Evolutionary conservation across 2,113 vertebrate genomes (phyloP), one percentile per base, ranked within the genome.

Genomic region (Caracal caracal): DNA sequence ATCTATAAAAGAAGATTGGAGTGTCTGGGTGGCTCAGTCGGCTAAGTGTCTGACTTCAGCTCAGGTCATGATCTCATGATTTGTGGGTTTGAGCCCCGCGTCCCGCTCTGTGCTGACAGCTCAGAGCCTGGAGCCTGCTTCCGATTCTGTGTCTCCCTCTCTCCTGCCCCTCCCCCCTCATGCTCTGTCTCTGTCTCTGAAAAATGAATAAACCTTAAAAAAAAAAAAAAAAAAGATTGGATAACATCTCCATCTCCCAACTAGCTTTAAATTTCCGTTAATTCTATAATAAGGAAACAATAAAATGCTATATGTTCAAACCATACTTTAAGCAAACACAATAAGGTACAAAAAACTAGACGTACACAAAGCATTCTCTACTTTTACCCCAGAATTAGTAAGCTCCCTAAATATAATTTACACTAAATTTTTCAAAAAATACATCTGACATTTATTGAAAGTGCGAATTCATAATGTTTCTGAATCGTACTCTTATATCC

Each of bases 401-500:
- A 85, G 10, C 22, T 95, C 16, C 56, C 30, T 76, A 85, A 93
- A 88, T 37, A 61, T 15, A 93, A 95, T 84, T 93, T 79, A 78
- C 11, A 86, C 30, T 49, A 83, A 79, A 43, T 22, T 59, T 81
- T 73, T 63, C 40, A 94, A 96, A 89, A 89, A 87, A 33, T 11
- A 35, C 13, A 94, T 13, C 56, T 75, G 37, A 84, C 76, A 33
- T 33, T 82, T 81, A 94, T 3, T 87, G 8, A 89, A 92, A 95
- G 19, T 47, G 2, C 24, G 49, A 92, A 90, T 49, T 56, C 33
- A 73, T 61, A 53, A 30, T 82, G 12, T 66, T 96, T 85, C 37
- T 92, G 28, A 97, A 90, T 87, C 28, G n/a, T 47, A 63, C 86
- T 85, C n/a, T 84, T 94, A 8, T 35, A 76, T 24, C 9, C 88